Conservation (phyloP, 2,113 vertebrate genomes). For the rat (Rattus norvegicus) region DNA sequence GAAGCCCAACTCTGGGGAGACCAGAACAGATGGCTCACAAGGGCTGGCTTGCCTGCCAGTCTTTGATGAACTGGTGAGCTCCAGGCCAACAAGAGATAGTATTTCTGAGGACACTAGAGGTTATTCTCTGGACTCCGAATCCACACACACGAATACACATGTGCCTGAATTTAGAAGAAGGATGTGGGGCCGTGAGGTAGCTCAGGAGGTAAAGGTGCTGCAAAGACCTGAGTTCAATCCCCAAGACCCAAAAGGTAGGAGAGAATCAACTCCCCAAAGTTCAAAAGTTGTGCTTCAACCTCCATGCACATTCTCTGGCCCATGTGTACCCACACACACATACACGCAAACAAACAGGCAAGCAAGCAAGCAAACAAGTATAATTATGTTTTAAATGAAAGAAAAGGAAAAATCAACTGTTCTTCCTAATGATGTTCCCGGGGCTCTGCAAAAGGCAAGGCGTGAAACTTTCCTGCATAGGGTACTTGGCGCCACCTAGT, state of each 20-base stretch:
- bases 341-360: background rate
- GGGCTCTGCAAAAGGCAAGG: fast-evolving
- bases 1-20: background rate
- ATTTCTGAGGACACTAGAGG: background rate
- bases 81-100: background rate
- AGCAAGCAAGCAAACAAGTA: background rate
- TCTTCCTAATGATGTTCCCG: fast-evolving
- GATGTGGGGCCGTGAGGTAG: background rate
- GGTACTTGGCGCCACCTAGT: slow-evolving; percentile 6
- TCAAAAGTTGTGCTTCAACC: background rate
- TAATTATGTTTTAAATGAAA: background rate
- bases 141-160: too few species aligned
- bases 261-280: background rate
- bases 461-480: background rate
- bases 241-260: background rate
- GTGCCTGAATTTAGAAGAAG: background rate
- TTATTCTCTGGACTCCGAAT: background rate
- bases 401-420: background rate
- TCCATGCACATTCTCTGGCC: background rate
- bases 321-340: background rate
- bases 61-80: background rate
- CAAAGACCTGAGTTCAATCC: background rate
- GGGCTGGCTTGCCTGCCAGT: background rate
- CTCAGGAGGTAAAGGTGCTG: background rate
- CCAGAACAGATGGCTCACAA: too few species aligned